phyloP scores from a whole-genome alignment of 1,140 invertebrate species.

The Bombus confusus region DNA sequence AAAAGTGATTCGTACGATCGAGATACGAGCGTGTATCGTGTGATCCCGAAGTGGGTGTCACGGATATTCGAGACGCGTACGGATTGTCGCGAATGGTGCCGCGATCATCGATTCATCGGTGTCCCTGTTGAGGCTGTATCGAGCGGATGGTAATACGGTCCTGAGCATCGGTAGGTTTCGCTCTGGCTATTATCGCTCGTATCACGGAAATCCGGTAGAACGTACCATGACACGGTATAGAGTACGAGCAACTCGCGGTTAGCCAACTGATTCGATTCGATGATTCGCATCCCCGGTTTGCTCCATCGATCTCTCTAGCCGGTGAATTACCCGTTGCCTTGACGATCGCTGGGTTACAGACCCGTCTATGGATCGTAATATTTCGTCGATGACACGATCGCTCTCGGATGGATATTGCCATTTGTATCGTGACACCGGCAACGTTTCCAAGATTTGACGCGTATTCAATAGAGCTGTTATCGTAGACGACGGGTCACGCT shows the following conservation, averaged over 20 bases:
- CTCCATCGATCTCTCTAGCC: neutral
- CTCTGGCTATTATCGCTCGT: conserved; percentile 37
- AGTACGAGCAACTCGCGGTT: neutral
- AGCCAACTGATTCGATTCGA: neutral
- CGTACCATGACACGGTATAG: conserved; percentile 7
- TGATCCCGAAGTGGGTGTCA: neutral
- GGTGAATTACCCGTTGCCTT: neutral
- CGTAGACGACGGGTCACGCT: neutral
- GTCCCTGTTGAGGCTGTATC: neutral
- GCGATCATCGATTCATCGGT: neutral
- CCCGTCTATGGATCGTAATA: neutral
- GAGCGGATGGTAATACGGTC: conserved; percentile 35
- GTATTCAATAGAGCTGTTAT: neutral
- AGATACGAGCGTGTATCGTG: neutral
- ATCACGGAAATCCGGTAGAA: conserved; percentile 56
- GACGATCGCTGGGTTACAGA: neutral
- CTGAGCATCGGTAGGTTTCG: conserved; percentile 42
- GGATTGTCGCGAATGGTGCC: conserved; percentile 28
- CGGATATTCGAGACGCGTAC: neutral
- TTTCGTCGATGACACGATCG: neutral
- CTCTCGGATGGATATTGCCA: neutral
- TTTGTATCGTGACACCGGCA: neutral
- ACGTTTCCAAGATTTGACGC: neutral
- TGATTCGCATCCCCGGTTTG: neutral
- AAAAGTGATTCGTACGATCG: neutral